A percentile compares a stretch with the other conserved stretches of the same genome.
phyloP scores from a whole-genome alignment of 1,140 invertebrate genomes.

The Fopius arisanus region DNA sequence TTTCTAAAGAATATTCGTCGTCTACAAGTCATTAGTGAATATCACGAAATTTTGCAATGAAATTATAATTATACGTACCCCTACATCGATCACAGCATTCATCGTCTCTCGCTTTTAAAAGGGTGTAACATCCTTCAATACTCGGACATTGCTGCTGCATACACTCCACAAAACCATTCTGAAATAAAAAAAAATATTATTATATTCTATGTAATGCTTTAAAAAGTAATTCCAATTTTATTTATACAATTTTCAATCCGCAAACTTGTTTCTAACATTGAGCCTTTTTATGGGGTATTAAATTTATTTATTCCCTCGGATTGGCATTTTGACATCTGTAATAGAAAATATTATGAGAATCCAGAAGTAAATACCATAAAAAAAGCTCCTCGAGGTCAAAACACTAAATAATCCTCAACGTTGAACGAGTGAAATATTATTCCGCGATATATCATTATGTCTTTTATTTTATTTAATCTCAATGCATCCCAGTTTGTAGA shows the following conservation, averaged over 20 bases:
- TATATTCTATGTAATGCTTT: neutral
- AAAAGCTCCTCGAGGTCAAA: neutral
- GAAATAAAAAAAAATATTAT: slow-evolving; percentile 34
- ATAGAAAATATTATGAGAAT: too few species aligned
- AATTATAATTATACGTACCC: slow-evolving; percentile 55
- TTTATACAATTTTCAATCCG: too few species aligned
- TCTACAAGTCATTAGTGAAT: neutral
- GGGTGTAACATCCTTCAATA: slow-evolving; percentile 74
- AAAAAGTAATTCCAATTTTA: neutral
- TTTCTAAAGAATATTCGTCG: too few species aligned
- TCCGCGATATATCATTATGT: slow-evolving; percentile 8
- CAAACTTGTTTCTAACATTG: too few species aligned
- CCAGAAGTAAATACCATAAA: neutral
- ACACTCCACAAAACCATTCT: slow-evolving; percentile 81
- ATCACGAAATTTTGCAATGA: slow-evolving; percentile 45
- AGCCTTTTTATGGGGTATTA: too few species aligned
- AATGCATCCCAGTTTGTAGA: neutral
- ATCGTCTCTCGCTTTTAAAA: slow-evolving; percentile 66
- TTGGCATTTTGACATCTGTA: too few species aligned
- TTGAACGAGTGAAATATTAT: slow-evolving; percentile 24
- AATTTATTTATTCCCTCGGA: too few species aligned
- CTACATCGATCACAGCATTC: slow-evolving; percentile 76
- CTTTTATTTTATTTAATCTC: slow-evolving; percentile 8
- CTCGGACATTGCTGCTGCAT: slow-evolving; percentile 71
- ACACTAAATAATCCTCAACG: slow-evolving; percentile 21